A percentile compares a stretch with the other conserved stretches of the same genome.
Conservation (phyloP, 2,888 invertebrate genomes). For the Plagodis dolabraria region DNA sequence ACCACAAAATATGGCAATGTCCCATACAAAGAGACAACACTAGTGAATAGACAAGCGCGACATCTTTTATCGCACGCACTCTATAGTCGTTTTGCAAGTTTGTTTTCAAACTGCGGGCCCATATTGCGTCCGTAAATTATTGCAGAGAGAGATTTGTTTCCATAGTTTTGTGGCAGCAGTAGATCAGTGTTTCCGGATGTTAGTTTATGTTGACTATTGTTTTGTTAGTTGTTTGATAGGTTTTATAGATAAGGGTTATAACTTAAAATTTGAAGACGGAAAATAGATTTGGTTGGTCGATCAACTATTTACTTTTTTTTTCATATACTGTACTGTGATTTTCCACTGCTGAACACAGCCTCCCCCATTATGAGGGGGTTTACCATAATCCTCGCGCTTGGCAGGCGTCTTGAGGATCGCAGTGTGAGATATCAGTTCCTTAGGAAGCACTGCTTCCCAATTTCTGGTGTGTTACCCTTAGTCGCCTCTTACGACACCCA, state of each 20-base stretch:
- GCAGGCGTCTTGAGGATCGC: no score
- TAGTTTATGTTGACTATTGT: constrained; percentile 78
- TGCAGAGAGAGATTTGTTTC: constrained; percentile 80
- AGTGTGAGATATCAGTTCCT: no score
- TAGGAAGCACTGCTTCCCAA: no score
- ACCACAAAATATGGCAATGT: not conserved
- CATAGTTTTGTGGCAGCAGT: constrained; percentile 81
- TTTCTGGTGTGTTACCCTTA: no score
- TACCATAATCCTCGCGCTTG: no score
- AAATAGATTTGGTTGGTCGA: no score
- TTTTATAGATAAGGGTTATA: constrained; percentile 35
- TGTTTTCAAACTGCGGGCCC: constrained; percentile 73
- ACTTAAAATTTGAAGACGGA: not conserved
- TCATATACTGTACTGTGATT: no score
- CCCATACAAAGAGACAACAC: constrained; percentile 16
- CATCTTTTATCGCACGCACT: constrained; percentile 79
- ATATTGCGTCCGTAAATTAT: constrained; percentile 82
- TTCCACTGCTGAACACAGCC: no score
- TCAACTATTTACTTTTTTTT: no score
- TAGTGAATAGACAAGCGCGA: constrained; percentile 48
- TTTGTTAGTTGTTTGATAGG: constrained; percentile 72
- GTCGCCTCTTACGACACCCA: no score
- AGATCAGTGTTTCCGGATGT: constrained; percentile 80
- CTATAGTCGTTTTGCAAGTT: constrained; percentile 67
- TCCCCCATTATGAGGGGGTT: no score